Conservation (phyloP, 1,140 invertebrate genomes). For the Pristionchus pacificus region DNA sequence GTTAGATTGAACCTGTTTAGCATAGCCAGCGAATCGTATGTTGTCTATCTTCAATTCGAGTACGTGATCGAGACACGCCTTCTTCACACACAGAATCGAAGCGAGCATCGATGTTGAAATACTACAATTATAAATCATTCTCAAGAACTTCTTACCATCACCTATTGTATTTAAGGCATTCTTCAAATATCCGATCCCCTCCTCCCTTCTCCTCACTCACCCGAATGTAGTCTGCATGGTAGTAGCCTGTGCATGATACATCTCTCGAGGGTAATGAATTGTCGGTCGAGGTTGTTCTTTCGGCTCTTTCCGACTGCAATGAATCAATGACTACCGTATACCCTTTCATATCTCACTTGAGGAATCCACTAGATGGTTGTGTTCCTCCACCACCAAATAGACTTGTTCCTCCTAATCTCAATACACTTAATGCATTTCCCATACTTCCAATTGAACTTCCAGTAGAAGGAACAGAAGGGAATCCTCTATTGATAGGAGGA, state of each 20-base stretch:
- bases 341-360: too few relatives aligned
- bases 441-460: background rate
- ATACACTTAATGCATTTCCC: too few relatives aligned
- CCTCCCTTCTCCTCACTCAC: slow-evolving; percentile 3
- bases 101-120: slow-evolving; percentile 51
- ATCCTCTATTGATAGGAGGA: background rate
- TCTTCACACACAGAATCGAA: slow-evolving; percentile 53
- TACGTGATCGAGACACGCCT: slow-evolving; percentile 40
- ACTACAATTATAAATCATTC: too few relatives aligned
- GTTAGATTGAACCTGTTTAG: slow-evolving; percentile 27
- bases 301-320: too few relatives aligned
- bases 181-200: too few relatives aligned
- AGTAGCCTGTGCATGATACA: background rate
- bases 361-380: too few relatives aligned
- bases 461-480: background rate
- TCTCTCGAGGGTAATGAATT: background rate
- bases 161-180: background rate
- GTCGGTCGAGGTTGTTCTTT: background rate
- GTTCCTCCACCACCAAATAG: background rate
- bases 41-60: slow-evolving; percentile 59
- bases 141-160: background rate
- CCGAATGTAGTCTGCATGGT: background rate
- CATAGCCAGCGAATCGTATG: slow-evolving; percentile 58
- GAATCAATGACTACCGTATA: too few relatives aligned
- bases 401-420: background rate